phyloP scores from a whole-genome alignment of 2,888 invertebrate species.

The Lysandra coridon region DNA sequence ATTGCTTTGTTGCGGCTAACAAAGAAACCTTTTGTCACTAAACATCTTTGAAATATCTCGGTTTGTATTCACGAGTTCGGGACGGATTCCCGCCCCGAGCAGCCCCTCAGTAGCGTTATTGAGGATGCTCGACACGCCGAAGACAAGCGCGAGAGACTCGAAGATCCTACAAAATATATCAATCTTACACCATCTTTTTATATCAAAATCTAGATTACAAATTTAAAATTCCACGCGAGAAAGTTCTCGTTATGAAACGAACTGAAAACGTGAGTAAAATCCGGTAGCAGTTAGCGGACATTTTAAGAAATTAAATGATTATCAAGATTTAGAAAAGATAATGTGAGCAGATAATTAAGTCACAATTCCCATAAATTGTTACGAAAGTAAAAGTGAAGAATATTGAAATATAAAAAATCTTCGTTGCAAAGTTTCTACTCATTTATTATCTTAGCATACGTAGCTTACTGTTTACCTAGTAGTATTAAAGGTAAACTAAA shows the following conservation, averaged over 20 bases:
- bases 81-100: not conserved
- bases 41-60: not conserved
- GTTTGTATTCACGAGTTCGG: not conserved
- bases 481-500: no score
- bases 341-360: not conserved
- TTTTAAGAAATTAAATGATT: not conserved
- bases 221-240: not conserved
- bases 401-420: not conserved
- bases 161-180: constrained; percentile 55
- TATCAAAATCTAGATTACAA: not conserved
- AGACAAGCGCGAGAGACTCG: constrained; percentile 53
- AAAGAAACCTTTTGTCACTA: not conserved
- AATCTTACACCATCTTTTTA: constrained; percentile 46
- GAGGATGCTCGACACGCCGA: constrained; percentile 55
- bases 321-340: not conserved
- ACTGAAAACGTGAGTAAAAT: not conserved
- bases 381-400: not conserved
- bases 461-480: not conserved
- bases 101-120: constrained; percentile 53
- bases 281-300: not conserved
- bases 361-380: not conserved
- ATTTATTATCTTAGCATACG: no score
- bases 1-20: constrained; percentile 3
- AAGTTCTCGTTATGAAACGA: not conserved
- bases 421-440: not conserved